Percentiles rank a stretch among this genome's conserved stretches.
These are phyloP conservation scores for Tachypleus tridentatus DNA, from an alignment of 1,140 invertebrate genomes.

Conservation along the genomic window DNA sequence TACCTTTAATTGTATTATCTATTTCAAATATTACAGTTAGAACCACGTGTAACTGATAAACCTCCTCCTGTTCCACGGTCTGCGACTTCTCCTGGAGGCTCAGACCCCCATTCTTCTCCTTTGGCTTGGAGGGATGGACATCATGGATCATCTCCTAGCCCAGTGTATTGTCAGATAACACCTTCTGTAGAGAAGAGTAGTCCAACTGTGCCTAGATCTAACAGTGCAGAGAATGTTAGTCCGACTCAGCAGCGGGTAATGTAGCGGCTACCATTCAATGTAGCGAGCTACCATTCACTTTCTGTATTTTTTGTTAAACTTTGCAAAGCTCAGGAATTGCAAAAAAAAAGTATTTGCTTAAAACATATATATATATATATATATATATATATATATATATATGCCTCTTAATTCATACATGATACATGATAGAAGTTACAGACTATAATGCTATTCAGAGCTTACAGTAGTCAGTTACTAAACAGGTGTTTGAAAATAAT, in stretches of 20 bases:
- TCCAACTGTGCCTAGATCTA: slow-evolving; percentile 3
- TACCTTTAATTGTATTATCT: no score
- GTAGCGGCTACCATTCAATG: neutral
- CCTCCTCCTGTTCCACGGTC: slow-evolving; percentile 13
- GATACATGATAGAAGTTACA: no score
- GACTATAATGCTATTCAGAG: no score
- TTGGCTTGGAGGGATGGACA: neutral
- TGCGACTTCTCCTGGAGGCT: no score
- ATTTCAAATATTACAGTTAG: slow-evolving; percentile 5
- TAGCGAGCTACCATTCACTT: neutral
- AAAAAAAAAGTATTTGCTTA: neutral
- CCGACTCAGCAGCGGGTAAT: slow-evolving; percentile 14
- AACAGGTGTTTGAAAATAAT: no score
- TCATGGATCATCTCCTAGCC: slow-evolving; percentile 9
- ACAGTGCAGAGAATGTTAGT: slow-evolving; percentile 18
- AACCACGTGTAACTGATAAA: slow-evolving; percentile 12
- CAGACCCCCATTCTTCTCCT: no score
- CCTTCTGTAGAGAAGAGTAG: neutral
- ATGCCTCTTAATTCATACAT: no score
- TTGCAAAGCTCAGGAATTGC: neutral
- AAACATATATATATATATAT: neutral
- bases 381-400: neutral
- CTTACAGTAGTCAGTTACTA: no score
- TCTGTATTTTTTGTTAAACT: neutral
- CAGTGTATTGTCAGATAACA: slow-evolving; percentile 10